Evolutionary conservation across 2,113 vertebrate genomes (phyloP).

Genomic region (Pitta sordida): DNA sequence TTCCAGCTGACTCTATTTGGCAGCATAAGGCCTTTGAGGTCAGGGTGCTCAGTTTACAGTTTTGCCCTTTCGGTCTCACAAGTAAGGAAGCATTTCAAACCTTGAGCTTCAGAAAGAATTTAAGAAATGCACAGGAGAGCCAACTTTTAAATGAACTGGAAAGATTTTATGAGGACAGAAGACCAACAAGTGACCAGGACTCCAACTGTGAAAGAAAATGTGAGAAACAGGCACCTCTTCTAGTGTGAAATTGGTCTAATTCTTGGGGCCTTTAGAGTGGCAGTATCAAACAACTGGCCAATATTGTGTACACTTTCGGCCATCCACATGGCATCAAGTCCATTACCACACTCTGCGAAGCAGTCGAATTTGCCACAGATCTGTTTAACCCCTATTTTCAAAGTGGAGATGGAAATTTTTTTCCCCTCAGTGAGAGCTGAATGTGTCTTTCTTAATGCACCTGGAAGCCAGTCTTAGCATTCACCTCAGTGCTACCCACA

Average conservation of each 20-base stretch:
- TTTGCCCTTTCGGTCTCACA: not conserved
- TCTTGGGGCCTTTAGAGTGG: conserved; percentile 46
- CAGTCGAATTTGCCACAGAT: conserved; percentile 9
- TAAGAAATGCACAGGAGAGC: conserved; percentile 61
- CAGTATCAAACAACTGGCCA: conserved; percentile 54
- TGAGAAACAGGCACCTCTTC: conserved; percentile 53
- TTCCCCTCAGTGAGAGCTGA: not conserved
- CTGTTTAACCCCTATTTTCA: conserved; percentile 33
- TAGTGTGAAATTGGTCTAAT: conserved; percentile 64
- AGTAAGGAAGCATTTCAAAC: conserved; percentile 37
- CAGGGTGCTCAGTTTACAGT: conserved; percentile 38
- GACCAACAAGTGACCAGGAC: conserved; percentile 56
- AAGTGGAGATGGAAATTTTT: not conserved
- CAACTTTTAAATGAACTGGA: conserved; percentile 69
- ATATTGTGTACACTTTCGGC: conserved; percentile 10
- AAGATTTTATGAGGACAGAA: conserved; percentile 65
- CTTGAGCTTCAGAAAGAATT: conserved; percentile 39
- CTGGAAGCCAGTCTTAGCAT: not conserved
- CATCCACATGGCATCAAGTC: conserved; percentile 12
- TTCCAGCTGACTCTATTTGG: conserved; percentile 3
- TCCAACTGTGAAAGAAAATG: conserved; percentile 67
- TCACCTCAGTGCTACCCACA: not conserved
- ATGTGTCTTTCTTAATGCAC: not conserved
- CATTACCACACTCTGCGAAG: conserved; percentile 54
- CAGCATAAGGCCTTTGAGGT: conserved; percentile 20